These are phyloP conservation scores for Molossus molossus DNA, from an alignment of 2,797 vertebrate genomes.

Conservation along the genomic window DNA sequence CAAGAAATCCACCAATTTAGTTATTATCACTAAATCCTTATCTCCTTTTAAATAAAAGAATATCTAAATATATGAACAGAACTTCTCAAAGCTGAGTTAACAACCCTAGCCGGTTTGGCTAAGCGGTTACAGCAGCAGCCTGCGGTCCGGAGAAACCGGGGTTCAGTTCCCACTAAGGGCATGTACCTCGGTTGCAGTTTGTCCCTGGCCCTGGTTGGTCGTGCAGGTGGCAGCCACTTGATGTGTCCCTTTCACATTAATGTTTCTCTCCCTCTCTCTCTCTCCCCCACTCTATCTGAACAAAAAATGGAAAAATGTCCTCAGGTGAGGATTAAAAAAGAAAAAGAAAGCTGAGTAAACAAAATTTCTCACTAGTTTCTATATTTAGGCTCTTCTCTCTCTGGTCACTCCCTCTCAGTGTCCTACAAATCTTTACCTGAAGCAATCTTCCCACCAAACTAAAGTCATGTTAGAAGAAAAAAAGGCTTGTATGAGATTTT, in stretches of 20 bases:
- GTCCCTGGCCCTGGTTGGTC: too few relatives aligned
- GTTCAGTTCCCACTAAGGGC: too few relatives aligned
- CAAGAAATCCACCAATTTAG: not conserved
- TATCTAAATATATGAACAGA: conserved; percentile 23
- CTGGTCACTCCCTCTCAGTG: not conserved
- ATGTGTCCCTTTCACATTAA: too few relatives aligned
- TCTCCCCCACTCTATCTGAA: too few relatives aligned
- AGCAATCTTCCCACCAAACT: not conserved
- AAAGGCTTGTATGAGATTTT: not conserved
- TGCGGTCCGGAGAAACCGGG: too few relatives aligned
- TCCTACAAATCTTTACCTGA: conserved; percentile 30
- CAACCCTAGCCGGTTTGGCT: not conserved
- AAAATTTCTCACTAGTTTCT: conserved; percentile 25
- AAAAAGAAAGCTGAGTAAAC: not conserved
- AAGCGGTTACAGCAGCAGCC: too few relatives aligned
- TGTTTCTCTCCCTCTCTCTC: too few relatives aligned
- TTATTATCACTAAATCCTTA: conserved; percentile 27
- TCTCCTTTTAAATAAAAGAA: not conserved
- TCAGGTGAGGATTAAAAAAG: too few relatives aligned
- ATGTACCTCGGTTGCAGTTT: too few relatives aligned
- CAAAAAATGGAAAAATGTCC: too few relatives aligned
- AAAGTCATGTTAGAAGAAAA: not conserved
- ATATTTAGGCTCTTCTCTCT: not conserved
- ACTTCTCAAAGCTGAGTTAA: not conserved
- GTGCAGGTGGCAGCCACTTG: too few relatives aligned